These are phyloP conservation scores for Gorsachius magnificus DNA, from an alignment of 2,797 vertebrate species.

Conservation along the genomic window DNA sequence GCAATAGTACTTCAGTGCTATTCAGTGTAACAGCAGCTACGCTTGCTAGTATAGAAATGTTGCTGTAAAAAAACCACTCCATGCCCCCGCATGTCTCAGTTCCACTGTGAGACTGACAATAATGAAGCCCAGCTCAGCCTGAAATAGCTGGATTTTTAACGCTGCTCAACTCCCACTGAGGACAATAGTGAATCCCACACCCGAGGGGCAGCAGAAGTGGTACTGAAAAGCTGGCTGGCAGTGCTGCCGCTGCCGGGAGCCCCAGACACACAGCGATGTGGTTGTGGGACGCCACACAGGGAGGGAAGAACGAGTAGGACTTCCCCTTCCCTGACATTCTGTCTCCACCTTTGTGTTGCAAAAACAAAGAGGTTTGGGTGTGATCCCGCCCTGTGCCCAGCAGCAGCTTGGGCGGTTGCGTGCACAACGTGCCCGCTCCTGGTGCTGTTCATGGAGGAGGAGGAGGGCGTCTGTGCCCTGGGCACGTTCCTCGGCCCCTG, in stretches of 20 bases:
- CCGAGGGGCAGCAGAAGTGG: background rate
- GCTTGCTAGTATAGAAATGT: background rate
- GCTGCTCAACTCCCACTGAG: background rate
- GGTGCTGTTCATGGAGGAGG: slow-evolving; percentile 56
- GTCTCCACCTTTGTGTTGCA: slow-evolving; percentile 58
- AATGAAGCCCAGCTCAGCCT: background rate
- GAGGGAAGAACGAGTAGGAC: slow-evolving; percentile 18
- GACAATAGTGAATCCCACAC: background rate
- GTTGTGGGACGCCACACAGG: background rate
- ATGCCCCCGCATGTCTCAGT: background rate
- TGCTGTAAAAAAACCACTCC: background rate
- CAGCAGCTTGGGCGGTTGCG: slow-evolving; percentile 4
- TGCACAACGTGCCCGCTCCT: slow-evolving; percentile 50
- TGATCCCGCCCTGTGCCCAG: slow-evolving; percentile 23
- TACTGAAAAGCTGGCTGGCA: background rate
- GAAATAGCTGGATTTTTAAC: slow-evolving; percentile 11
- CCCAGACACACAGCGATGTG: background rate
- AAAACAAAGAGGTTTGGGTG: slow-evolving; percentile 46
- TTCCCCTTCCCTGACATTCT: background rate
- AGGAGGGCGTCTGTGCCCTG: slow-evolving; percentile 3
- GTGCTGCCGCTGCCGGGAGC: background rate
- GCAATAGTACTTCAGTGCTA: background rate
- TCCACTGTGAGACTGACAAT: background rate
- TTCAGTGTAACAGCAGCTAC: background rate
- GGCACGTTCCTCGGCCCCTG: background rate